Conservation (phyloP, 2,113 vertebrate species). For the Misgurnus mizolepis region DNA sequence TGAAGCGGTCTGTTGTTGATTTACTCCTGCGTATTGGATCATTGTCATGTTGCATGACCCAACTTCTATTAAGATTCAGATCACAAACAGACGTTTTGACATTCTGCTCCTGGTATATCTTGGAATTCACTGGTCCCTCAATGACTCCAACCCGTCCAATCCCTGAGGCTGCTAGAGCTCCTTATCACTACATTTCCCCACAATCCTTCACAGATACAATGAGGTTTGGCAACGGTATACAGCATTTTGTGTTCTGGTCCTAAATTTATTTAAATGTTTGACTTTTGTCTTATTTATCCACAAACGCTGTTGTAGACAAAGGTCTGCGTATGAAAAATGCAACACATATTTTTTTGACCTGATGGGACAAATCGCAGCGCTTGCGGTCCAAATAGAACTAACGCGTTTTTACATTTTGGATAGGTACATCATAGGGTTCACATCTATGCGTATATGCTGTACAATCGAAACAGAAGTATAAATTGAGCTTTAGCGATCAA, state of each 20-base stretch:
- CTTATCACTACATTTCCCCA: slow-evolving; percentile 17
- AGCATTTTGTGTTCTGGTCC: neutral
- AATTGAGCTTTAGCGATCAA: neutral
- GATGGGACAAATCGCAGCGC: no score
- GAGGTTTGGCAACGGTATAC: slow-evolving; percentile 8
- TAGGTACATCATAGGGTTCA: no score
- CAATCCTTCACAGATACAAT: slow-evolving; percentile 28
- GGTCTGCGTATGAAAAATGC: no score
- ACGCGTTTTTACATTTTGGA: no score
- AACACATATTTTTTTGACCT: no score
- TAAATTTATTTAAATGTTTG: neutral
- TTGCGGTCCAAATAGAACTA: no score
- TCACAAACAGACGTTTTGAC: slow-evolving; percentile 32
- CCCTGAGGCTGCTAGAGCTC: slow-evolving; percentile 16
- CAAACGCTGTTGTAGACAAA: neutral
- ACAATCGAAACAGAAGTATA: no score
- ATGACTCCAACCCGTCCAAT: slow-evolving; percentile 13
- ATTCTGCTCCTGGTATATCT: slow-evolving; percentile 31
- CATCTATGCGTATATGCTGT: no score
- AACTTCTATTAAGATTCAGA: slow-evolving; percentile 26
- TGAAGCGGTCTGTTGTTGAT: slow-evolving; percentile 12
- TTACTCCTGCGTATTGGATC: slow-evolving; percentile 32
- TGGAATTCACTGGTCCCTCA: neutral
- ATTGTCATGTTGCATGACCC: slow-evolving; percentile 18
- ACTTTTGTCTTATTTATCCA: neutral